Base-by-base conservation (phyloP, 2,113 vertebrate genomes). In the Myotis brandtii region DNA sequence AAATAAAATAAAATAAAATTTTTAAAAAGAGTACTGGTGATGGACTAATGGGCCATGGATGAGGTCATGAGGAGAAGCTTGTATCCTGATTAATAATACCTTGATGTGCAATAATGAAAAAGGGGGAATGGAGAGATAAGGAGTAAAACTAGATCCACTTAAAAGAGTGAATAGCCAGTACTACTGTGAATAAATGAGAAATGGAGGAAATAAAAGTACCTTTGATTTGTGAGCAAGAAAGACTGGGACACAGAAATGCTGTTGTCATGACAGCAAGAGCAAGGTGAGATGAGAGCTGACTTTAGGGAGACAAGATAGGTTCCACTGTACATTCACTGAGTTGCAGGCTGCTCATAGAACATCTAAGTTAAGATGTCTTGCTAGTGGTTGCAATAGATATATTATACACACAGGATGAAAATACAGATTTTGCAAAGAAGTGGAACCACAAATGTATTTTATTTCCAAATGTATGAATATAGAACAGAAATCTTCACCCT, bases 251-350 rank as follows among this genome's bases (percentile, higher is more conserved):
- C 9, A 14, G 56, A 62, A 67, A 69, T 67, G 32, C 16, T 2
- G 0, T 0, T 9, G 18, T 62, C 32, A 4, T 6, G 52, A 46
- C 0, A 32, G 8, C 52, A 50, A 50, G 64, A 32, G 4, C 8
- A 14, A 37, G 17, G 93, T 5, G 25, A 70, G 73, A 30, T 1
- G 9, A 25, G 54, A 40, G 2, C 56, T 50, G 43, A 14, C 1
- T 48, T 43, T 43, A 85, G 17, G 6, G 59, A 59, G 3, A 40
- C 12, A 64, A 17, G 23, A 32, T 4, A 43, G 10, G 9, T 5
- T 82, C 4, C 1, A 2, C 9, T 23, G 10, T 7, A 16, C 5
- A 3, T 48, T 69, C 9, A 5, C 9, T 9, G 32, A 79, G 40
- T 30, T 54, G 34, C 81, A 70, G 21, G 6, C 83, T 84, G 12